Evolutionary conservation across 2,113 vertebrate species (phyloP), one percentile per base, ranked within the genome.

Genomic region (Lichenostomus cassidix): DNA sequence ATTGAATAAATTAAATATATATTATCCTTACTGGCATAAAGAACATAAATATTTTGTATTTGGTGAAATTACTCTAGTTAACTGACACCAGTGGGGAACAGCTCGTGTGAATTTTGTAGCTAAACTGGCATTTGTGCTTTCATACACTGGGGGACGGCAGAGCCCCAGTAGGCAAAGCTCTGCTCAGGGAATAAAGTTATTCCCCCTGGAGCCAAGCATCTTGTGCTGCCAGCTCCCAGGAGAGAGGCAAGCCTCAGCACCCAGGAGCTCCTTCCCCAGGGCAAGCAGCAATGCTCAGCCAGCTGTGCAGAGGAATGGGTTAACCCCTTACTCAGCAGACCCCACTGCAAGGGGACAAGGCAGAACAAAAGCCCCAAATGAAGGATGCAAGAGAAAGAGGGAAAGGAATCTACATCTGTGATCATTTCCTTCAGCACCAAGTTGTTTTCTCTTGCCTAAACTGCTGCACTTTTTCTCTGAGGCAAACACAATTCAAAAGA

Each of bases 31-130:
- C 62, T 89, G 92, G 76, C 94, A 94, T 64, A 87, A 95, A 69
- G 90, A 95, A 95, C 89, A 95, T 55, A 95, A 95, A 84, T 91
- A 97, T 88, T 96, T 88, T 42, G 27, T 80, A 65, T 78, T 68
- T 94, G 88, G 94, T 96, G 81, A 92, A 97, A 96, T 97, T 75
- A 94, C 71, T 80, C 13, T 60, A 80, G 70, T 80, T 92, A 90
- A 86, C 59, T 90, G 80, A 76, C 92, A 93, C 0, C 4, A 12
- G 9, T 29, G 21, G 41, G 55, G n/a, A 41, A 7, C 79, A 89
- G 81, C 78, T 81, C 7, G 60, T 29, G 1, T 13, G 22, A 68
- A 15, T 18, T 90, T 52, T 85, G 80, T 17, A 44, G 33, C 47
- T 65, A 29, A 95, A 92, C 35, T 69, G 89, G 77, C n/a, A 29